These are phyloP conservation scores for Andrena camellia DNA, from an alignment of 2,888 invertebrate genomes.

Conservation along the genomic window DNA sequence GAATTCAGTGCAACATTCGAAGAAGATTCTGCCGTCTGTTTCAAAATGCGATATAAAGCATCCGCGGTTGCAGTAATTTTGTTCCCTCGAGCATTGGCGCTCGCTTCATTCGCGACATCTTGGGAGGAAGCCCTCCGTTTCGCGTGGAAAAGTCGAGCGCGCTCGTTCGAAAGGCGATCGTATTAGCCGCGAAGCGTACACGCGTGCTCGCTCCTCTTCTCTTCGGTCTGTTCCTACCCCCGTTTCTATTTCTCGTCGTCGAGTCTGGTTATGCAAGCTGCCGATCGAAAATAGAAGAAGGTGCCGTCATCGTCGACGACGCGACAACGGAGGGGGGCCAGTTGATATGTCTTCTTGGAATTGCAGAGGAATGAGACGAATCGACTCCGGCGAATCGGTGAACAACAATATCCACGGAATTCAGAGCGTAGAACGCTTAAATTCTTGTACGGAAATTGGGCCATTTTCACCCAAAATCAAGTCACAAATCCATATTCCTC, in stretches of 20 bases:
- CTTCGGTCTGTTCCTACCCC: conserved; percentile 41
- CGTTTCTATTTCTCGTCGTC: conserved; percentile 61
- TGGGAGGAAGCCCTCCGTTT: background rate
- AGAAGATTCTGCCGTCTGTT: too few species aligned
- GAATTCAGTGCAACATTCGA: too few species aligned
- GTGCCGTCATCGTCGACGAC: conserved; percentile 56
- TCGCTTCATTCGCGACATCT: conserved; percentile 6
- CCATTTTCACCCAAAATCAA: too few species aligned
- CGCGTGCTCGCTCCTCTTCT: conserved; percentile 12
- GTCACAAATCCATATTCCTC: too few species aligned
- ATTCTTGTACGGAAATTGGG: too few species aligned
- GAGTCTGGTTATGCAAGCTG: conserved; percentile 68
- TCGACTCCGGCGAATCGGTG: background rate
- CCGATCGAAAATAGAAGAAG: conserved; percentile 74
- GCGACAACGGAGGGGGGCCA: conserved; percentile 62
- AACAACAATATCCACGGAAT: too few species aligned
- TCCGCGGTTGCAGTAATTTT: too few species aligned
- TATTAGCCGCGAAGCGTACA: conserved; percentile 21
- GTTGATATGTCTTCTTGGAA: conserved; percentile 68
- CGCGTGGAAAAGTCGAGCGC: background rate
- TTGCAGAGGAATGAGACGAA: conserved; percentile 59
- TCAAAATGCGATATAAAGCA: background rate
- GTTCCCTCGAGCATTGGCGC: background rate
- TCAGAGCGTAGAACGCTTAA: too few species aligned
- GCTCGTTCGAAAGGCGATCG: conserved; percentile 30